Conservation (phyloP, 2,113 vertebrate species). For the Bucco capensis region DNA sequence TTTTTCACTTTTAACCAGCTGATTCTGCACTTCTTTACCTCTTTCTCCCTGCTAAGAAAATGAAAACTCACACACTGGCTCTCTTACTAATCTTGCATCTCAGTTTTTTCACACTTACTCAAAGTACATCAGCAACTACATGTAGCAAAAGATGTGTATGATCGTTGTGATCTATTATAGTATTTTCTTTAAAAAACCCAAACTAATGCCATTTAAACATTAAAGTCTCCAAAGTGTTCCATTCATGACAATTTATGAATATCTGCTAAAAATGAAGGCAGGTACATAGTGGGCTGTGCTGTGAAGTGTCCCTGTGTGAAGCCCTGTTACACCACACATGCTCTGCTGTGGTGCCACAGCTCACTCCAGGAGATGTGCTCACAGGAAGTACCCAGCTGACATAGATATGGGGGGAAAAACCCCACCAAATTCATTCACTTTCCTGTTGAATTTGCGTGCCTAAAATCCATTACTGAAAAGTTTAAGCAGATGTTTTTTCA, state of each 20-base stretch:
- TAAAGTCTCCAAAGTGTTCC: neutral
- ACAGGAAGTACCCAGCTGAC: fast-evolving
- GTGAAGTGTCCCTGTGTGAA: fast-evolving
- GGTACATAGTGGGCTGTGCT: neutral
- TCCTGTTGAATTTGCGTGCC: neutral
- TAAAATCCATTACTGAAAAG: neutral
- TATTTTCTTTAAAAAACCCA: neutral
- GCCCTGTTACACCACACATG: fast-evolving
- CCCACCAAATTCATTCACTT: neutral
- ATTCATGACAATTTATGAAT: neutral
- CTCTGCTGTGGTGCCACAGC: neutral
- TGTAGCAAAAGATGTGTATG: neutral
- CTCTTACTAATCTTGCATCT: neutral
- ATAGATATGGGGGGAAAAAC: fast-evolving
- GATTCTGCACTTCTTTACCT: neutral
- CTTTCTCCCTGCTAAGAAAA: neutral
- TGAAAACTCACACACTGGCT: neutral
- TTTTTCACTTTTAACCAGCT: neutral
- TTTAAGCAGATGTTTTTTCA: neutral
- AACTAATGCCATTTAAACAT: neutral
- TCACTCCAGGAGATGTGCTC: fast-evolving
- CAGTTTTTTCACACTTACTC: neutral
- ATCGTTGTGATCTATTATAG: neutral
- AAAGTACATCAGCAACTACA: neutral
- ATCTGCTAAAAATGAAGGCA: neutral